Conservation (phyloP, 2,888 invertebrate genomes). For the Meloe dianella region DNA sequence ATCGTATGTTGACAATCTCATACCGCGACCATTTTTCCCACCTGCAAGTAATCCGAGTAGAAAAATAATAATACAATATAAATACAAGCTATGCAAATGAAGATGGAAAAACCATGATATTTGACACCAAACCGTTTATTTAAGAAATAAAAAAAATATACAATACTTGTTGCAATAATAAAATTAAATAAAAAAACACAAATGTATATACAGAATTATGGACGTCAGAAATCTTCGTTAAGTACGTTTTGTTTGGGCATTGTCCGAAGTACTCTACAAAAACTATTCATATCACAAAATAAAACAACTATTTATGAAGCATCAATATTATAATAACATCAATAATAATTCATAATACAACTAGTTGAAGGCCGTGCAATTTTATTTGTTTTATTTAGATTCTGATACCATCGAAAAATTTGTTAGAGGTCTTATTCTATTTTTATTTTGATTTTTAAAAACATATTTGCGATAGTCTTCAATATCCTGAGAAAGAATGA, state of each 20-base stretch:
- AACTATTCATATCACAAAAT: constrained; percentile 4
- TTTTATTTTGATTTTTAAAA: not conserved
- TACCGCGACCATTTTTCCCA: constrained; percentile 70
- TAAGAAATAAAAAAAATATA: constrained; percentile 38
- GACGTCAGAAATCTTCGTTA: constrained; percentile 11
- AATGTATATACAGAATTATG: constrained; percentile 31
- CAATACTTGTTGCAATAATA: constrained; percentile 29
- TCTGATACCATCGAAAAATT: not conserved
- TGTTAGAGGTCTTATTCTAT: not conserved
- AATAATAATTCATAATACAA: constrained; percentile 9
- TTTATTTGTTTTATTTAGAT: not conserved
- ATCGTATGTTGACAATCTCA: constrained; percentile 71
- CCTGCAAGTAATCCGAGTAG: constrained; percentile 51
- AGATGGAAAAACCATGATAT: constrained; percentile 17
- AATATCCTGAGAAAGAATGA: constrained; percentile 37
- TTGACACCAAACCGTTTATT: constrained; percentile 51
- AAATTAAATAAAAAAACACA: constrained; percentile 30
- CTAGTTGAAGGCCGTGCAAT: constrained; percentile 5
- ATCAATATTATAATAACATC: not conserved
- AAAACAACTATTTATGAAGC: not conserved
- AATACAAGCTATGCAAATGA: not conserved
- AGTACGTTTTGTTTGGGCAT: constrained; percentile 10
- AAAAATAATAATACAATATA: not conserved
- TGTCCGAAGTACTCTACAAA: not conserved
- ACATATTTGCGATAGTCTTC: constrained; percentile 24